phyloP scores from a whole-genome alignment of 2,888 invertebrate genomes.

The Pachydiplax longipennis region DNA sequence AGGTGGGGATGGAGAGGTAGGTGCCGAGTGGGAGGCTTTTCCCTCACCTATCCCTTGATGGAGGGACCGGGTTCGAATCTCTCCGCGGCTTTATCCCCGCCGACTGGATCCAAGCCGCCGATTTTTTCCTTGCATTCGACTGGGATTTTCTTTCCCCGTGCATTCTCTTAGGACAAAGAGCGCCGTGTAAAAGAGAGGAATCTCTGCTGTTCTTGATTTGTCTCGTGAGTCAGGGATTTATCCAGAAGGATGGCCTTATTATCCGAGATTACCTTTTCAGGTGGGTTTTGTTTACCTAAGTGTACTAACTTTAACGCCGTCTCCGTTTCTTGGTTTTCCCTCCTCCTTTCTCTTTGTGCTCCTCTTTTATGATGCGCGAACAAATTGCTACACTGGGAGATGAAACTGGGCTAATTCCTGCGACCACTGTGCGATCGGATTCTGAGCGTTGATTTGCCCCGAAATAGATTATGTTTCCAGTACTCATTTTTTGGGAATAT shows the following conservation, averaged over 20 bases:
- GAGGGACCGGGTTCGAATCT: neutral
- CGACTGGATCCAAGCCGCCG: neutral
- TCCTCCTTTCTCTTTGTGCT: neutral
- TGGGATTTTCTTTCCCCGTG: neutral
- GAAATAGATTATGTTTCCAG: neutral
- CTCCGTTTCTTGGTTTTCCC: neutral
- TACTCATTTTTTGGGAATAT: neutral
- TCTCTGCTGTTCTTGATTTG: neutral
- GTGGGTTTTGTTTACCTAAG: neutral
- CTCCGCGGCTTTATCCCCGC: neutral
- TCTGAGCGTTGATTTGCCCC: neutral
- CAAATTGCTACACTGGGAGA: neutral
- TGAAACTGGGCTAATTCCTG: neutral
- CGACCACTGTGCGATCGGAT: neutral
- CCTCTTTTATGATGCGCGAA: neutral
- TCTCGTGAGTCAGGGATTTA: neutral
- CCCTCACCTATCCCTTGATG: neutral
- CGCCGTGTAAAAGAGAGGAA: neutral
- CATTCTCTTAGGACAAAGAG: neutral
- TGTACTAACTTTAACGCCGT: neutral
- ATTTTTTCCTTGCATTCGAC: neutral
- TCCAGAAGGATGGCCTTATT: neutral
- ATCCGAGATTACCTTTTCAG: neutral
- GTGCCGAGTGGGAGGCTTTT: neutral
- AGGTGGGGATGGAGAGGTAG: neutral